Evolutionary conservation across 1,140 invertebrate genomes (phyloP).

Genomic region (Homarus americanus): DNA sequence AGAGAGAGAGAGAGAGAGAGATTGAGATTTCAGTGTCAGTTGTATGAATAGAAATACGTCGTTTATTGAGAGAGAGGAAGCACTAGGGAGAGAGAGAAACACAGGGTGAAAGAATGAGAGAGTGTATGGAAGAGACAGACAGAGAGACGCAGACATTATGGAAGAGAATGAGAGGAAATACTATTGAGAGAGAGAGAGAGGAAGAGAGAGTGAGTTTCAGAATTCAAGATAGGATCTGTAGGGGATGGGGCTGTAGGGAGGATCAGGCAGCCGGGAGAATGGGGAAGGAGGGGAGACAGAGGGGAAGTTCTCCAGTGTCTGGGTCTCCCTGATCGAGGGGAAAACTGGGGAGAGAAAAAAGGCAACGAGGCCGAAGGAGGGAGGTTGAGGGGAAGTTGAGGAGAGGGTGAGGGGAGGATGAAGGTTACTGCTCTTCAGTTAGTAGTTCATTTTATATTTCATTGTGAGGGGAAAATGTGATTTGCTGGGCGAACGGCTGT

Average conservation of each 20-base stretch:
- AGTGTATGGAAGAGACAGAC: neutral
- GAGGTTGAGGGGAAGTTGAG: neutral
- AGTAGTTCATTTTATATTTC: neutral
- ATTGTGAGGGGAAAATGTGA: neutral
- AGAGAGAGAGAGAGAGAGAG: too few relatives aligned
- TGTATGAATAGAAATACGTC: too few relatives aligned
- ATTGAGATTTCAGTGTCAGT: too few relatives aligned
- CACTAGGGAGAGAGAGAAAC: too few relatives aligned
- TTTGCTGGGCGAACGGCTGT: neutral
- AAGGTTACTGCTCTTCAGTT: neutral
- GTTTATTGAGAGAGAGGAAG: too few relatives aligned
- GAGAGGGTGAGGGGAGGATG: constrained; percentile 2
- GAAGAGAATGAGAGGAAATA: neutral
- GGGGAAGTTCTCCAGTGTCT: neutral
- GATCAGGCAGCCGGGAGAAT: neutral
- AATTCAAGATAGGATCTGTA: neutral
- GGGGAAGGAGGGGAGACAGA: neutral
- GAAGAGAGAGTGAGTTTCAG: neutral
- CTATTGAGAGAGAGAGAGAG: neutral
- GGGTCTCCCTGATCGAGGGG: too few relatives aligned
- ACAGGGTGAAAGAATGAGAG: too few relatives aligned
- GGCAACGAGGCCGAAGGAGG: neutral
- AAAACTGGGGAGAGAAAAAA: too few relatives aligned
- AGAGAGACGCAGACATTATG: neutral
- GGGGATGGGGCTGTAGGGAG: neutral